Percentiles rank a stretch among this genome's conserved stretches.
phyloP scores from a whole-genome alignment of 2,888 invertebrate species.

The Drosophila glabriapex region DNA sequence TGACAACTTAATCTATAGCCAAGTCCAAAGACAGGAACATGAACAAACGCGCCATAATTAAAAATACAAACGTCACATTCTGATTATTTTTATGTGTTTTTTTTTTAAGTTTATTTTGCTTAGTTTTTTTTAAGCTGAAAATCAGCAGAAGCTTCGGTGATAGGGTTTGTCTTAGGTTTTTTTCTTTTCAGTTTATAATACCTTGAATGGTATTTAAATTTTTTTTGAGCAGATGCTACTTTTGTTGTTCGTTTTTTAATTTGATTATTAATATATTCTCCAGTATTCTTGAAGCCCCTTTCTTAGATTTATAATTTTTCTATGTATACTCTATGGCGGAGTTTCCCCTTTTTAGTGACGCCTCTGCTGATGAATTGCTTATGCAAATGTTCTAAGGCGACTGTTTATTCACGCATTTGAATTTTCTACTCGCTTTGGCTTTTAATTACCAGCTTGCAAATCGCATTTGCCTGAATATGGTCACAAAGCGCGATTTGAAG shows the following conservation, averaged over 20 bases:
- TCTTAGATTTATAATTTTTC: neutral
- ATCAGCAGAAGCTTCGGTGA: slow-evolving; percentile 34
- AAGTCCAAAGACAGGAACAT: slow-evolving; percentile 67
- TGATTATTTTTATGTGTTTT: slow-evolving; percentile 35
- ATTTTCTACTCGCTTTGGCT: slow-evolving; percentile 61
- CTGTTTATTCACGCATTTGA: slow-evolving; percentile 39
- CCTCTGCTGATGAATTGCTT: slow-evolving; percentile 49
- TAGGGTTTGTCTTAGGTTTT: neutral
- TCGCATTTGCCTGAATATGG: slow-evolving; percentile 76
- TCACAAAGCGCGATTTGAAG: slow-evolving; percentile 58
- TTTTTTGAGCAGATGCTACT: too few relatives aligned
- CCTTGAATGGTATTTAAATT: neutral
- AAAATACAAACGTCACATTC: slow-evolving; percentile 72
- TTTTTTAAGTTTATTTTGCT: slow-evolving; percentile 1
- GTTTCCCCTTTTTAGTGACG: slow-evolving; percentile 5
- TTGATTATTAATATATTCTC: neutral
- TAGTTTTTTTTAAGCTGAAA: slow-evolving; percentile 25
- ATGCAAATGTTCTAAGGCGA: slow-evolving; percentile 71
- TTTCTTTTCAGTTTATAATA: neutral
- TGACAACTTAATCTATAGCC: slow-evolving; percentile 75
- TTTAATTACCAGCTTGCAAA: slow-evolving; percentile 76
- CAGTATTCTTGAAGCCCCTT: neutral
- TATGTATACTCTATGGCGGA: neutral
- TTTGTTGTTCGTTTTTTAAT: too few relatives aligned
- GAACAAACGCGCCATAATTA: slow-evolving; percentile 68